Evolutionary conservation across 2,113 vertebrate species (phyloP).

Genomic region (Macrotus californicus): DNA sequence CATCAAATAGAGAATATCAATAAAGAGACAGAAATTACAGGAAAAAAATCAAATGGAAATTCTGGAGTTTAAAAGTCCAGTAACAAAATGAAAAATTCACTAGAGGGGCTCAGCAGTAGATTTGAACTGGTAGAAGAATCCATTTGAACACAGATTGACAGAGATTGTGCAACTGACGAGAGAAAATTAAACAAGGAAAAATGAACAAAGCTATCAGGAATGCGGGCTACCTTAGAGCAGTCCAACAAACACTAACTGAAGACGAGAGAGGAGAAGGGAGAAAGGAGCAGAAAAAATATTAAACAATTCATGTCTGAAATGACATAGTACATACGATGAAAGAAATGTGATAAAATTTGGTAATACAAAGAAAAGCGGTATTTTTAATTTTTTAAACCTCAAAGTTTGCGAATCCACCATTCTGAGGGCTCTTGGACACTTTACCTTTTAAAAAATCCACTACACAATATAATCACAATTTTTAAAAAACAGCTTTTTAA

Average conservation of each 20-base stretch:
- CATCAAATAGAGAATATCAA: background rate
- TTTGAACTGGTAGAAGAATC: background rate
- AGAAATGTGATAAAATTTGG: background rate
- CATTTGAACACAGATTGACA: background rate
- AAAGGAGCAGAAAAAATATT: background rate
- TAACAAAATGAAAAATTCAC: background rate
- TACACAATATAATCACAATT: background rate
- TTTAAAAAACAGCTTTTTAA: background rate
- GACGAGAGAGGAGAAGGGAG: background rate
- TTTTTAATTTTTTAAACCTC: background rate
- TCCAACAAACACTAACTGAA: background rate
- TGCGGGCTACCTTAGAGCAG: background rate
- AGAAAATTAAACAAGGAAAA: background rate
- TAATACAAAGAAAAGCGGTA: background rate
- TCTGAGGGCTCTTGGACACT: background rate
- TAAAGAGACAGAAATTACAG: background rate
- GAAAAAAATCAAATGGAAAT: background rate
- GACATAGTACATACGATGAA: background rate
- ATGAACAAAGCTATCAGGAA: background rate
- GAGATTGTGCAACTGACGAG: background rate
- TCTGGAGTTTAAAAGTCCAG: background rate
- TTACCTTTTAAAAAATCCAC: background rate
- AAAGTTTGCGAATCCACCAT: background rate
- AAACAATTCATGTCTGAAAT: background rate
- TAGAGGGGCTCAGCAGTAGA: background rate